Evolutionary conservation across 2,113 vertebrate species (phyloP), one percentile per base, ranked within the genome.

Genomic region (Aegithalos caudatus): DNA sequence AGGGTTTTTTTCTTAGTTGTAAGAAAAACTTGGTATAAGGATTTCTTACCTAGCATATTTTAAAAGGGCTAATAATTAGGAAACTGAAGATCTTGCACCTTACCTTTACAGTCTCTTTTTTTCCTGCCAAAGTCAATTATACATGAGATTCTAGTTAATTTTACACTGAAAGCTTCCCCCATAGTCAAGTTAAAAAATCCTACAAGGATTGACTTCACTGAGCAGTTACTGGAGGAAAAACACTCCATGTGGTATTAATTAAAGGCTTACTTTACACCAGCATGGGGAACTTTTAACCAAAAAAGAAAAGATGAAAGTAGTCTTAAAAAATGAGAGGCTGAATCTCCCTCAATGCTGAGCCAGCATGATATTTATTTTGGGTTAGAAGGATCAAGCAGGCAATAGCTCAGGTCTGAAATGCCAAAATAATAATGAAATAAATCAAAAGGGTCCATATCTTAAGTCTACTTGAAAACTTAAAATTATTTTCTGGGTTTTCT

Each of bases 171-270:
- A 90, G 60, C 56, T 91, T 90, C 70, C 71, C 77, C 67, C 23
- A 53, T 53, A 93, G 78, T 57, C 71, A 14, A 93, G 71, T 93
- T 92, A 88, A 90, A 93, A 95, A 94, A 84, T 86, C 74, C 81
- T 66, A 78, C 28, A 81, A 88, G 47, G 54, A 57, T 24, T 87
- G 81, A 89, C 84, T 94, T 85, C 47, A 53, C 28, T 71, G 24
- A 72, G 58, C 31, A 86, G 83, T 78, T 92, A 78, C 70, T 65
- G 22, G 31, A 71, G 51, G 35, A 78, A 95, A 92, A 76, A 86
- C 88, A 78, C 90, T 78, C 73, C 86, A 94, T 89, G 94, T 76
- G 73, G 83, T 92, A 95, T 86, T 96, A 97, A 96, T 96, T 94
- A 96, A 96, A 95, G 66, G 24, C 60, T 94, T 92, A 56, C 50